Evolutionary conservation across 2,797 vertebrate species (phyloP).

Genomic region (Mormyrops attenuatus): DNA sequence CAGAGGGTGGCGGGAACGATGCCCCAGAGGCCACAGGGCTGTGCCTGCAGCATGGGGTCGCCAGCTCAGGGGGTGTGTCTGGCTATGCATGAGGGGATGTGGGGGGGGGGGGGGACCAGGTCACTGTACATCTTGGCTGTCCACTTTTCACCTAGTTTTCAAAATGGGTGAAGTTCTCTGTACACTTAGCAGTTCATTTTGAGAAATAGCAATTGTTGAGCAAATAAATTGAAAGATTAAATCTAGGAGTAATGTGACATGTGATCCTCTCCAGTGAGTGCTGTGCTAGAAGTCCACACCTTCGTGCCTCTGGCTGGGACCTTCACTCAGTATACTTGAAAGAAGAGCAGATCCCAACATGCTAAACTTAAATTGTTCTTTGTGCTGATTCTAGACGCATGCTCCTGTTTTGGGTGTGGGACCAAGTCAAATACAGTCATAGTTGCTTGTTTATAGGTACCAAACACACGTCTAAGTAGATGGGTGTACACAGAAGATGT

Average conservation of each 20-base stretch:
- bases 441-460: neutral
- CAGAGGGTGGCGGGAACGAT: slow-evolving; percentile 52
- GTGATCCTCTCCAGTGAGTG: neutral
- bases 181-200: neutral
- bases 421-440: neutral
- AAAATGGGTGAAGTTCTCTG: neutral
- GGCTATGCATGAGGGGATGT: neutral
- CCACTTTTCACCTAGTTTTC: neutral
- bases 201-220: neutral
- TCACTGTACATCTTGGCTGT: neutral
- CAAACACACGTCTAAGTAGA: neutral
- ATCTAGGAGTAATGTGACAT: neutral
- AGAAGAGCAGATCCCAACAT: neutral
- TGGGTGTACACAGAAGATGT: neutral
- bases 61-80: neutral
- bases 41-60: neutral
- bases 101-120: neutral
- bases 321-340: neutral
- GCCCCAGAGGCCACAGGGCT: neutral
- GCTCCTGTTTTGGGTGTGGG: neutral
- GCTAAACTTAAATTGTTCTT: neutral
- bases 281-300: neutral
- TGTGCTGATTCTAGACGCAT: neutral
- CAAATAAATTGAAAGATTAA: neutral
- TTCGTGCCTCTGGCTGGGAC: neutral